Base-by-base conservation (phyloP, 2,113 vertebrate species). In the Amazona vittata region DNA sequence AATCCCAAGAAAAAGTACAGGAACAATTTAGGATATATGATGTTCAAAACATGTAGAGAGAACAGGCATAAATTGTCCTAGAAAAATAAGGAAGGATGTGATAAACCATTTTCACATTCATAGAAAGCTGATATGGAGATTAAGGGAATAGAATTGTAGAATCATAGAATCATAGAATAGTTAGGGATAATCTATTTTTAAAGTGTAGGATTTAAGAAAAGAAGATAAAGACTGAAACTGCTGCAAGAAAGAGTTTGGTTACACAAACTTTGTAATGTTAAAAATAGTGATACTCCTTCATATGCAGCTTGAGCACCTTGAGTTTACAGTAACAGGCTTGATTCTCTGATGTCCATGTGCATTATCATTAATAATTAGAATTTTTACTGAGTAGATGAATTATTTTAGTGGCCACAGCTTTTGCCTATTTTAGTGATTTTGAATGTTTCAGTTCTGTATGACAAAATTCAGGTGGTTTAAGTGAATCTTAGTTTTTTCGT, bases 31-130 rank as follows among this genome's bases (percentile, higher is more conserved):
- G 4, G 14, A 60, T 83, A 55, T 13, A 77, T 6, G 1, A 89
- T 3, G 4, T 19, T n/a, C 3, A 39, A 67, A 71, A 47, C 16
- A 5, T 1, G 12, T 15, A 3, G 31, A 43, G 64, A 47, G 1
- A 18, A 78, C 4, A 15, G 5, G 2, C 2, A 41, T 25, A 0
- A 39, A 39, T 71, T 37, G 37, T 37, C 91, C 7, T 70, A 57
- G 31, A 92, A 90, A 82, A 82, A 20, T 37, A 63, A 49, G 4
- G 17, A 57, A 69, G 6, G 5, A 47, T 13, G 35, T 33, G 1
- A 15, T 35, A 53, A 65, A 53, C 1, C 5, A 11, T 31, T 41
- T 46, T 75, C 10, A 28, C 2, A 1, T 87, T 24, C 11, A 22
- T 11, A 33, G 29, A 85, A 87, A 73, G 3, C 4, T 80, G 41